Conservation (phyloP, 1,140 invertebrate species). For the Drosophila repletoides region DNA sequence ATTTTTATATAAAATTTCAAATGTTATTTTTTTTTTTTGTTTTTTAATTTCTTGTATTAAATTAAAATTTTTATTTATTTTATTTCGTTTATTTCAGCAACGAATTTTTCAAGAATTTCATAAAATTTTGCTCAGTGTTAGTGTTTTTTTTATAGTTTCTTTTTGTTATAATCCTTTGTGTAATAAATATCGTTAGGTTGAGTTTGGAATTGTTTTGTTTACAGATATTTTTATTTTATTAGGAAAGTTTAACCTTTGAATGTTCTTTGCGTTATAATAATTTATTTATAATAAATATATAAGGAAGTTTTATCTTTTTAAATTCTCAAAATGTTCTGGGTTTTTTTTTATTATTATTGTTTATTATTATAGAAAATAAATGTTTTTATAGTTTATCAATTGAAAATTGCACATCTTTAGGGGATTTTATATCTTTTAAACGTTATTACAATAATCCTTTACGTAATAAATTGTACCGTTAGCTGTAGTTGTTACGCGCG, state of each 20-base stretch:
- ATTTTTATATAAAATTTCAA: neutral
- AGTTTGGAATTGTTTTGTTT: too few species aligned
- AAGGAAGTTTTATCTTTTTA: too few species aligned
- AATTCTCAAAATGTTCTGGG: neutral
- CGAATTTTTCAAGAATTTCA: too few species aligned
- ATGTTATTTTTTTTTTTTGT: neutral
- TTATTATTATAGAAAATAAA: neutral
- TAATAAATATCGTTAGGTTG: too few species aligned
- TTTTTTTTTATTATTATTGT: too few species aligned
- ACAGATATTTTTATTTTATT: too few species aligned
- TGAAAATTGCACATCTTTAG: constrained; percentile 11
- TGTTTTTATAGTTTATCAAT: too few species aligned
- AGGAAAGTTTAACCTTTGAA: too few species aligned
- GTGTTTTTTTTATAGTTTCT: neutral
- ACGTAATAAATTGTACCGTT: constrained; percentile 23
- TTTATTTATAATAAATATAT: too few species aligned
- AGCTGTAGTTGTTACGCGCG: constrained; percentile 15
- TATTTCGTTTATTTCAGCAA: too few species aligned
- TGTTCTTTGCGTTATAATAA: too few species aligned
- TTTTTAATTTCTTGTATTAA: neutral
- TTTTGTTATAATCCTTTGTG: neutral
- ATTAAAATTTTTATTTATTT: neutral
- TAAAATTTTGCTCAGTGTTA: too few species aligned
- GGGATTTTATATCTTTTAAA: neutral
- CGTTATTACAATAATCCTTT: constrained; percentile 18